Conservation (phyloP, 2,113 vertebrate genomes). For the Paratilapia polleni region DNA sequence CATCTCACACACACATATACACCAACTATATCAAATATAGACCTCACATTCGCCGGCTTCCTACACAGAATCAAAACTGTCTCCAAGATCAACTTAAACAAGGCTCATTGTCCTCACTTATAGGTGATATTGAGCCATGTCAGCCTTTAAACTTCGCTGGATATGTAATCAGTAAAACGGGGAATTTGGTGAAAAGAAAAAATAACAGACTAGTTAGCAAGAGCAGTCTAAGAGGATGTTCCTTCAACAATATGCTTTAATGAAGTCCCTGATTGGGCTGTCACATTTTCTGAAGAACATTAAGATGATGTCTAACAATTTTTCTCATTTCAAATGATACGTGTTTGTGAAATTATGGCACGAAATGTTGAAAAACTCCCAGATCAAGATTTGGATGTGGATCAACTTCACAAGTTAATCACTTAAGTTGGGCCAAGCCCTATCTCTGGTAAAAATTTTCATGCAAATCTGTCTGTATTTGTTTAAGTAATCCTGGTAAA, state of each 20-base stretch:
- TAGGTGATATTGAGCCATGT: conserved; percentile 1
- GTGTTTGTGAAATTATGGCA: background rate
- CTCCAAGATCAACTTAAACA: conserved; percentile 12
- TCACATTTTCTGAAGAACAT: background rate
- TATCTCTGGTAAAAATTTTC: background rate
- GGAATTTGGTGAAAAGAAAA: background rate
- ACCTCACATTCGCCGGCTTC: conserved; percentile 26
- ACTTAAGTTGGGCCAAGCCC: background rate
- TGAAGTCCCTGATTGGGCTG: background rate
- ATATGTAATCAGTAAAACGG: background rate
- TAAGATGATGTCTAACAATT: background rate
- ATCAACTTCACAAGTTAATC: background rate
- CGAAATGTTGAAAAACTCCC: background rate
- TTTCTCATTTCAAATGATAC: background rate
- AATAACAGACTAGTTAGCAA: background rate
- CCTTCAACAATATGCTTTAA: too few relatives aligned
- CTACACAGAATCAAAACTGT: conserved; percentile 46
- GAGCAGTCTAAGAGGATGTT: background rate
- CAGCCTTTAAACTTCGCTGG: background rate
- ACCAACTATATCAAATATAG: conserved; percentile 6
- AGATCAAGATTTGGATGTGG: background rate
- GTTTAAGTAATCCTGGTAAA: background rate
- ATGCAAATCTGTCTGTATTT: background rate
- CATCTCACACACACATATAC: conserved; percentile 26
- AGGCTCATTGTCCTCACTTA: conserved; percentile 35